Evolutionary conservation across 2,888 invertebrate species (phyloP).

Genomic region (Tinea pellionella): DNA sequence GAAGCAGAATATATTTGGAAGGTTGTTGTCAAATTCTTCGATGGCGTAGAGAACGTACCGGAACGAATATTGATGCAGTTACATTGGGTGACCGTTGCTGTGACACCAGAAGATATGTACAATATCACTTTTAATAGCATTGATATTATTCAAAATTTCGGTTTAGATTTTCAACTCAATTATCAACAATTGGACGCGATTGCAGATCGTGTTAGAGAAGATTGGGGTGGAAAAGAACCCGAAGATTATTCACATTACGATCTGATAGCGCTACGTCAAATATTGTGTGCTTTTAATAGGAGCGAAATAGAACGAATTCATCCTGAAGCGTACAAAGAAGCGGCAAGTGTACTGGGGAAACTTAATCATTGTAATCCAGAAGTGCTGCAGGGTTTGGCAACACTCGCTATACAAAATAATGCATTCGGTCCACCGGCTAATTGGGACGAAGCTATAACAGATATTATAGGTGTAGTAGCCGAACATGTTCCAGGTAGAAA

Average conservation of each 20-base stretch:
- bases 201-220: slow-evolving; percentile 56
- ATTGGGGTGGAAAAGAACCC: slow-evolving; percentile 64
- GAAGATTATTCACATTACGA: slow-evolving; percentile 69
- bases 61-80: slow-evolving; percentile 44
- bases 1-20: slow-evolving; percentile 51
- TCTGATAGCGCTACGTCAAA: slow-evolving; percentile 60
- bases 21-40: slow-evolving; percentile 34
- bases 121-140: slow-evolving; percentile 64
- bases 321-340: slow-evolving; percentile 61
- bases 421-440: slow-evolving; percentile 51
- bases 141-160: slow-evolving; percentile 68
- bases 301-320: slow-evolving; percentile 64
- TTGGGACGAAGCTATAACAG: slow-evolving; percentile 46
- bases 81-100: slow-evolving; percentile 57
- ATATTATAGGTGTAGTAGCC: slow-evolving; percentile 47
- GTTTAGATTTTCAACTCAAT: slow-evolving; percentile 51
- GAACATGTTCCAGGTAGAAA: slow-evolving; percentile 31
- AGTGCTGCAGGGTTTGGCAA: slow-evolving; percentile 53
- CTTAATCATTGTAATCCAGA: slow-evolving; percentile 52
- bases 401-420: slow-evolving; percentile 41
- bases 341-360: slow-evolving; percentile 51
- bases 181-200: slow-evolving; percentile 51
- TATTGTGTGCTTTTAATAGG: slow-evolving; percentile 67
- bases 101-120: slow-evolving; percentile 53
- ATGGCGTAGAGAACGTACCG: slow-evolving; percentile 45